Conservation (phyloP, 2,113 vertebrate genomes). For the Melanerpes aurifrons region DNA sequence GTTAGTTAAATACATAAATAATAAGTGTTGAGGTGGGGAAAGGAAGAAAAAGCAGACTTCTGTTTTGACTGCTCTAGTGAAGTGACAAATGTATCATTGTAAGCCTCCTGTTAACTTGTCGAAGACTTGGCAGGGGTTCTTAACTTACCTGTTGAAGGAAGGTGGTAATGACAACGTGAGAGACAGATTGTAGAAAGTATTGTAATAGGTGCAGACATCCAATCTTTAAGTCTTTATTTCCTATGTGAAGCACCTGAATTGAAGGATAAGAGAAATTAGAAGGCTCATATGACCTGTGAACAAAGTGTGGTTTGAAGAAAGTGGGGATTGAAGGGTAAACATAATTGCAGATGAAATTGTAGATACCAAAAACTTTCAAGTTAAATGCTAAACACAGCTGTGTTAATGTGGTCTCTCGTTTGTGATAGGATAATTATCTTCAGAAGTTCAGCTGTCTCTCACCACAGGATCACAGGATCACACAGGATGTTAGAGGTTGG, state of each 20-base stretch:
- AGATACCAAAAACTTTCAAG: neutral
- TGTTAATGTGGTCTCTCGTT: neutral
- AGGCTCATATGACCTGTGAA: neutral
- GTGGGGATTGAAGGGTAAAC: neutral
- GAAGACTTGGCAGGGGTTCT: neutral
- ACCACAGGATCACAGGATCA: too few species aligned
- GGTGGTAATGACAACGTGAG: neutral
- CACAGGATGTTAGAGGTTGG: too few species aligned
- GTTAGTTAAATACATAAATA: slow-evolving; percentile 7
- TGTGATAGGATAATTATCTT: neutral
- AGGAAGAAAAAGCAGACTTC: slow-evolving; percentile 8
- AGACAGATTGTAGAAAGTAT: neutral
- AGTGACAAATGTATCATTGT: neutral
- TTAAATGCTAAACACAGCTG: neutral
- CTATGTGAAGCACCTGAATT: neutral
- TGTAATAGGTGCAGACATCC: neutral
- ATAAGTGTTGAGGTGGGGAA: neutral
- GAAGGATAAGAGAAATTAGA: neutral
- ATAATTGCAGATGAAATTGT: neutral
- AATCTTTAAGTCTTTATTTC: neutral
- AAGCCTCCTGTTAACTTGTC: neutral
- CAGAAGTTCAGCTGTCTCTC: neutral
- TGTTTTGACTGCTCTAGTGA: neutral
- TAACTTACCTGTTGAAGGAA: neutral
- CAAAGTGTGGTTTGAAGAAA: neutral